Conservation (phyloP, 23 tunicate species). For the Ciona savignyi region DNA sequence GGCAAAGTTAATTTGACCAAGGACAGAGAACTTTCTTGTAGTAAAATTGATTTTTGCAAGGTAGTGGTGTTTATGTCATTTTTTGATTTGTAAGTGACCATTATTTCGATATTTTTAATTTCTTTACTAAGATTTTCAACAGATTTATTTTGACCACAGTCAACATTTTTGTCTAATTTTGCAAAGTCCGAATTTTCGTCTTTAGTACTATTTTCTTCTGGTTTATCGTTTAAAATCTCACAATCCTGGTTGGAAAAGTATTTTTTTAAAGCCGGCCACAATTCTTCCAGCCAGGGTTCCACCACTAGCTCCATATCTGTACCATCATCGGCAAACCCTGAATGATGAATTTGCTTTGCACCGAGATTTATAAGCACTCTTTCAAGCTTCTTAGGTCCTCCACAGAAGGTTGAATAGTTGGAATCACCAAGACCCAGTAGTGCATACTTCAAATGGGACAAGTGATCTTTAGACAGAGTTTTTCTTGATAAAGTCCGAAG, state of each 20-base stretch:
- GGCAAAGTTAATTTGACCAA: conserved; percentile 23
- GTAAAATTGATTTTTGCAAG: not conserved
- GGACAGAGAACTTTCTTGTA: not conserved
- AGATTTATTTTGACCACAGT: not conserved
- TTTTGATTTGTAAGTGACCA: not conserved
- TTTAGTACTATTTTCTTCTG: not conserved
- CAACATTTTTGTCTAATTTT: not conserved
- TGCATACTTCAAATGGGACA: conserved; percentile 33
- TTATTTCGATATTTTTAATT: not conserved
- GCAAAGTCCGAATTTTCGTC: too few relatives aligned
- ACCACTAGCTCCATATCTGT: conserved; percentile 67
- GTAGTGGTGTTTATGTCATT: not conserved
- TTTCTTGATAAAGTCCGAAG: conserved; percentile 36
- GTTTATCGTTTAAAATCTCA: not conserved
- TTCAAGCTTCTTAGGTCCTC: conserved; percentile 80
- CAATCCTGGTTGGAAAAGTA: not conserved
- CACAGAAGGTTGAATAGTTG: conserved; percentile 88
- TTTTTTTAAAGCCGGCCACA: conserved; percentile 35
- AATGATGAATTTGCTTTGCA: conserved; percentile 34
- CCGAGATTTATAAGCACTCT: conserved; percentile 34
- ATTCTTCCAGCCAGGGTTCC: conserved; percentile 85
- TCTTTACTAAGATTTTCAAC: not conserved
- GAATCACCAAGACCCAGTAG: conserved; percentile 89
- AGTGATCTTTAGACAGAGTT: conserved; percentile 15
- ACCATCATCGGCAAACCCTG: conserved; percentile 90